phyloP scores from a whole-genome alignment of 1,140 invertebrate genomes.

The Dinoponera quadriceps region DNA sequence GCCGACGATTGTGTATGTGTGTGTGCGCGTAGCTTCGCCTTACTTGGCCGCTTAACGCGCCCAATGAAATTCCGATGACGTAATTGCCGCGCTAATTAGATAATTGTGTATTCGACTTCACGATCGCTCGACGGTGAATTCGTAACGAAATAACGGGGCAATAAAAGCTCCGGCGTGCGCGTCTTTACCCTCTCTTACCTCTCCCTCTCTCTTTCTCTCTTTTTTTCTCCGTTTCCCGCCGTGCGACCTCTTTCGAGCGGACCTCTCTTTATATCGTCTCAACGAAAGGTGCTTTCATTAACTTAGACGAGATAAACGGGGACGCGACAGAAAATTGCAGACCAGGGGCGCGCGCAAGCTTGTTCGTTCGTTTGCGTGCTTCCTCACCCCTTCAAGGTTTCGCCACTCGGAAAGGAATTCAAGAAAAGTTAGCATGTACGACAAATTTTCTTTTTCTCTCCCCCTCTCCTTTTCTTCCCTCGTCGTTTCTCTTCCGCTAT shows the following conservation, averaged over 20 bases:
- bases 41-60: constrained; percentile 59
- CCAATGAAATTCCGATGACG: constrained; percentile 68
- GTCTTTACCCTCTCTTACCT: background rate
- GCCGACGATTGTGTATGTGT: constrained; percentile 35
- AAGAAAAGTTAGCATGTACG: constrained; percentile 32
- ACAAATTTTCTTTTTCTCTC: background rate
- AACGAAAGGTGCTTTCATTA: constrained; percentile 55
- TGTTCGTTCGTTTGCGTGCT: no score
- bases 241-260: constrained; percentile 8
- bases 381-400: constrained; percentile 20
- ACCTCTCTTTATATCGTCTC: constrained; percentile 35
- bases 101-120: constrained; percentile 67
- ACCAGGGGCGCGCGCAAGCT: background rate
- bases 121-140: constrained; percentile 59
- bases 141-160: constrained; percentile 64
- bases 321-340: constrained; percentile 43
- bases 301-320: constrained; percentile 37
- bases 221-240: constrained; percentile 12
- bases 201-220: constrained; percentile 30
- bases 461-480: background rate
- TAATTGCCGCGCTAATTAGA: constrained; percentile 67
- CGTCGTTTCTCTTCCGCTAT: background rate
- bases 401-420: constrained; percentile 8
- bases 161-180: constrained; percentile 52
- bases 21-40: constrained; percentile 22